Evolutionary conservation across 2,888 invertebrate species (phyloP).

Genomic region (Gastrophysa polygoni): DNA sequence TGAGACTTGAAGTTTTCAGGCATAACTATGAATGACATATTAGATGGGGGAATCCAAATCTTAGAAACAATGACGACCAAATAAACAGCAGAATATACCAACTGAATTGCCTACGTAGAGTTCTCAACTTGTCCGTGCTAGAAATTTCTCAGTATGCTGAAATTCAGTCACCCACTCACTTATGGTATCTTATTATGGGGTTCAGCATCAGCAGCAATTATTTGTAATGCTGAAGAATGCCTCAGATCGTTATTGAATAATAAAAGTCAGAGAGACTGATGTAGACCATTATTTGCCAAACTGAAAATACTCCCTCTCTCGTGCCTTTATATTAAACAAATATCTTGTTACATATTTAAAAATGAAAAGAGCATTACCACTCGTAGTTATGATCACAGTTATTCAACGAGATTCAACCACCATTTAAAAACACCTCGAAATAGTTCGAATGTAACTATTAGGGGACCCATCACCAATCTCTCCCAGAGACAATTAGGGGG

Average conservation of each 20-base stretch:
- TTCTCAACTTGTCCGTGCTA: no score
- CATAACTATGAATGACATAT: not conserved
- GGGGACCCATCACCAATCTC: no score
- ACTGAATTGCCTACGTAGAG: not conserved
- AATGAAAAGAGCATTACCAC: not conserved
- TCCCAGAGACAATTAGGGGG: no score
- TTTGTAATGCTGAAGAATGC: not conserved
- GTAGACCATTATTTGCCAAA: conserved; percentile 10
- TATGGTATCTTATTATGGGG: no score
- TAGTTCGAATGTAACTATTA: no score
- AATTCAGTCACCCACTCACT: not conserved
- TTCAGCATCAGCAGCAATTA: no score
- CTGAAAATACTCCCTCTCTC: conserved; percentile 2
- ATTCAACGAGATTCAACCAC: conserved; percentile 5
- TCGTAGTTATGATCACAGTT: conserved; percentile 4
- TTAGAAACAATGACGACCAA: not conserved
- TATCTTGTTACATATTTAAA: conserved; percentile 1
- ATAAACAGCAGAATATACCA: conserved; percentile 1
- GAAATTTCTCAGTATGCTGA: not conserved
- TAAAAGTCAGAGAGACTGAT: conserved; percentile 3
- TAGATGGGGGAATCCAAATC: conserved; percentile 1
- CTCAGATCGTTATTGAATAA: conserved; percentile 2
- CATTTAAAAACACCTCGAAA: conserved; percentile 6
- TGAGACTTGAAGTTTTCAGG: not conserved
- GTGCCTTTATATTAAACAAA: conserved; percentile 1